A percentile compares a stretch with the other conserved stretches of the same genome.
Evolutionary conservation across 2,888 invertebrate species (phyloP).

Genomic region (Aphidius colemani): DNA sequence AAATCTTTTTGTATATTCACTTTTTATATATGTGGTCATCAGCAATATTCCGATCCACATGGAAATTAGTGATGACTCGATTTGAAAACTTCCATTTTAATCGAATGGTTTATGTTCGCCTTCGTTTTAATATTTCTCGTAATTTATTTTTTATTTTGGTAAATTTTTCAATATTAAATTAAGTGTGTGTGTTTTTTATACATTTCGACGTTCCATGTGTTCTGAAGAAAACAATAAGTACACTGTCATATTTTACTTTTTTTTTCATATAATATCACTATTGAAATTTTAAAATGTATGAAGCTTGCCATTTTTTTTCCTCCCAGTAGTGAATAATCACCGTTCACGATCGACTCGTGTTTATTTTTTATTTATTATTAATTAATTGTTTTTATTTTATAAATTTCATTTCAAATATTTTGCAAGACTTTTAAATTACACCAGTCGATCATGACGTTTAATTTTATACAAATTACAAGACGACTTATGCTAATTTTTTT

Average conservation of each 20-base stretch:
- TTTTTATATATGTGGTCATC: constrained; percentile 6
- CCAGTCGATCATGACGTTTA: constrained; percentile 30
- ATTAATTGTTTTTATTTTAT: constrained; percentile 19
- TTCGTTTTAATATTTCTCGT: constrained; percentile 30
- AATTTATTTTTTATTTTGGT: constrained; percentile 15
- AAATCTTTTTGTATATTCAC: constrained; percentile 27
- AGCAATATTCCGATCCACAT: constrained; percentile 30
- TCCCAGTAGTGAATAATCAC: constrained; percentile 27
- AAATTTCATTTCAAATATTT: constrained; percentile 9
- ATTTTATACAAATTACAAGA: constrained; percentile 39
- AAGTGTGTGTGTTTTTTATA: constrained; percentile 20
- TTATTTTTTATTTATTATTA: constrained; percentile 12
- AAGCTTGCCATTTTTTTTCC: constrained; percentile 32
- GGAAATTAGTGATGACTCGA: constrained; percentile 38
- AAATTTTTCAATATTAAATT: constrained; percentile 14
- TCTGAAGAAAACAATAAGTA: constrained; percentile 34
- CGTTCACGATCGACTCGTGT: constrained; percentile 34
- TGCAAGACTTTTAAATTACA: constrained; percentile 2
- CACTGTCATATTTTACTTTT: constrained; percentile 30
- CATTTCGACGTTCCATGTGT: constrained; percentile 27
- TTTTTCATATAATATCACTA: constrained; percentile 28
- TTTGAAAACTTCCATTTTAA: constrained; percentile 30
- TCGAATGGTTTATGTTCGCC: constrained; percentile 38
- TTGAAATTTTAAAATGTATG: constrained; percentile 44
- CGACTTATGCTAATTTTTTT: constrained; percentile 36